A percentile compares a stretch with the other conserved stretches of the same genome.
Conservation (phyloP, 2,113 vertebrate species). For the Coptodon bakossiorum region DNA sequence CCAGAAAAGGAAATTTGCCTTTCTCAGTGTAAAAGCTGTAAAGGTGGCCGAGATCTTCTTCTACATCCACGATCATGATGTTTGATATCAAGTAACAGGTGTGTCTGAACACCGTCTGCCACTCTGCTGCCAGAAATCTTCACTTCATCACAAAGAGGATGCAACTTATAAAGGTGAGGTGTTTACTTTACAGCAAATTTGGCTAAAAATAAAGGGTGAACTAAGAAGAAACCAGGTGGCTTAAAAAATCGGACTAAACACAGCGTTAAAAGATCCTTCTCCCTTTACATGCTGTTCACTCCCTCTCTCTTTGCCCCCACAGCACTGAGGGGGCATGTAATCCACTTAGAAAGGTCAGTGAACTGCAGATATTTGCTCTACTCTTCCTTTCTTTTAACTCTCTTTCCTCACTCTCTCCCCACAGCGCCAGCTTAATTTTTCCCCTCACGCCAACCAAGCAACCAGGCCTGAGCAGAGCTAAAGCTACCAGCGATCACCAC, state of each 20-base stretch:
- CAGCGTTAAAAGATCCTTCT: not conserved
- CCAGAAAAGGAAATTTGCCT: not conserved
- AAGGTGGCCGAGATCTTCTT: not conserved
- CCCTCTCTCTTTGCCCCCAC: not conserved
- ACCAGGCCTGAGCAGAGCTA: not conserved
- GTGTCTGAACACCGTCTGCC: not conserved
- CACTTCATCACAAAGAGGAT: not conserved
- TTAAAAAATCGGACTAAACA: not conserved
- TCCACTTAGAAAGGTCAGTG: conserved; percentile 66
- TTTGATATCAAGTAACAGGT: not conserved
- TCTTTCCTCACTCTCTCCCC: not conserved
- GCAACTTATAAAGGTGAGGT: not conserved
- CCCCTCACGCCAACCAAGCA: not conserved
- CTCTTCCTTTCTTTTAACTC: not conserved
- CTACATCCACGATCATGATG: not conserved
- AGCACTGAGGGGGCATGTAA: conserved; percentile 40
- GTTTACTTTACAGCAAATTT: not conserved
- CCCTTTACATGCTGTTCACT: not conserved
- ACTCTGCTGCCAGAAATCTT: not conserved
- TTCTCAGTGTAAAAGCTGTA: not conserved
- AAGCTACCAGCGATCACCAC: not conserved
- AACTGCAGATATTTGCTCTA: conserved; percentile 54
- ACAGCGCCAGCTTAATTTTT: not conserved
- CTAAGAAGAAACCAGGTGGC: not conserved
- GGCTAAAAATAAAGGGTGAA: not conserved